Conservation (phyloP, 2,888 invertebrate species). For the Brachypalpus laphriformis region DNA sequence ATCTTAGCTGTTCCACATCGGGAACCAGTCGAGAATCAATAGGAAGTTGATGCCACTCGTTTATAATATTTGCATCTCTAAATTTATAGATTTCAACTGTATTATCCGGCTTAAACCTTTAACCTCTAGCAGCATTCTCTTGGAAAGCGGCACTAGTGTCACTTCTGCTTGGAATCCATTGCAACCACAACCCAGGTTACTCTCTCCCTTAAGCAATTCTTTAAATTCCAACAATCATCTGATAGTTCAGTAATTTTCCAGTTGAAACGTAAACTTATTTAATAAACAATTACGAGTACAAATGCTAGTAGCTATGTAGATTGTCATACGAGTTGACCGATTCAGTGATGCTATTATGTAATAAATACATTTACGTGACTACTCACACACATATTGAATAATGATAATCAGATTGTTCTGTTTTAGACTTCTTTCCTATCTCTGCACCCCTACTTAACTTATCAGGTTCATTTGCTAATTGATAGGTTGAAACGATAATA, state of each 20-base stretch:
- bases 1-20: too few species aligned
- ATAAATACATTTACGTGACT: neutral
- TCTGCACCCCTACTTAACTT: neutral
- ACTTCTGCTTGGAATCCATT: too few species aligned
- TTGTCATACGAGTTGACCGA: neutral
- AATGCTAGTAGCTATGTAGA: neutral
- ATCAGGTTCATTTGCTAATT: constrained; percentile 11
- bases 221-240: neutral
- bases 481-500: constrained; percentile 1
- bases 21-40: too few species aligned
- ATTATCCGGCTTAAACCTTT: too few species aligned
- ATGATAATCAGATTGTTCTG: neutral
- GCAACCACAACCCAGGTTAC: neutral
- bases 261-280: neutral
- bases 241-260: constrained; percentile 32
- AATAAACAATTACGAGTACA: neutral
- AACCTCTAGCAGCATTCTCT: too few species aligned
- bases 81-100: too few species aligned
- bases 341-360: constrained; percentile 10
- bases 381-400: neutral
- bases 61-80: too few species aligned
- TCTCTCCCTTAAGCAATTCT: neutral
- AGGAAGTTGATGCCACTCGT: too few species aligned
- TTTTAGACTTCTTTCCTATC: neutral
- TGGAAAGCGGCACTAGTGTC: too few species aligned